Evolutionary conservation across 2,797 vertebrate species (phyloP).

Genomic region (Alca torda): DNA sequence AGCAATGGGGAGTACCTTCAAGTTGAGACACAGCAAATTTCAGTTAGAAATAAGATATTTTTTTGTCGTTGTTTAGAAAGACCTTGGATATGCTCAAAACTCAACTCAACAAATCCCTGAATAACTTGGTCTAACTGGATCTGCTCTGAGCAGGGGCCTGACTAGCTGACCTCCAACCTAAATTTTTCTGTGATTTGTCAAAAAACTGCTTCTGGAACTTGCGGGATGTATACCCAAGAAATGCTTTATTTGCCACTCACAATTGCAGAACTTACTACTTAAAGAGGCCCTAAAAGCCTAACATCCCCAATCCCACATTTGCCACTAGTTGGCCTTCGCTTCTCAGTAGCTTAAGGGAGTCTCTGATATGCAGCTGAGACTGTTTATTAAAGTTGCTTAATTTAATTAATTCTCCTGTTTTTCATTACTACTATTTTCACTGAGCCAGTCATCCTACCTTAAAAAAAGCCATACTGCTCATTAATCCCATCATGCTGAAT

Average conservation of each 20-base stretch:
- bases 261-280: not conserved
- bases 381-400: not conserved
- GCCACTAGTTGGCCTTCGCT: not conserved
- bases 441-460: not conserved
- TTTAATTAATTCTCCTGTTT: not conserved
- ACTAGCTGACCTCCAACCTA: not conserved
- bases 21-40: not conserved
- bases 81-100: not conserved
- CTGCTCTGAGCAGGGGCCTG: not conserved
- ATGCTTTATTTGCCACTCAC: not conserved
- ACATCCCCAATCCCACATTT: not conserved
- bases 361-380: not conserved
- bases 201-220: not conserved
- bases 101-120: not conserved
- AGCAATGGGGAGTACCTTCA: not conserved
- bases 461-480: conserved; percentile 7
- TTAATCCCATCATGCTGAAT: not conserved
- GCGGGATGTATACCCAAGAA: accelerated
- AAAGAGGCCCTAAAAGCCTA: not conserved
- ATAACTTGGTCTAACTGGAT: not conserved
- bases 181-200: not conserved
- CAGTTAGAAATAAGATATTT: not conserved
- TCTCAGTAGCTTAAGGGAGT: not conserved
- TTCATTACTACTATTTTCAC: not conserved
- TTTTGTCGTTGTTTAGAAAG: not conserved